Evolutionary conservation across 2,888 invertebrate genomes (phyloP), one percentile per base, ranked within the genome.

Genomic region (Euspilapteryx auroguttella): DNA sequence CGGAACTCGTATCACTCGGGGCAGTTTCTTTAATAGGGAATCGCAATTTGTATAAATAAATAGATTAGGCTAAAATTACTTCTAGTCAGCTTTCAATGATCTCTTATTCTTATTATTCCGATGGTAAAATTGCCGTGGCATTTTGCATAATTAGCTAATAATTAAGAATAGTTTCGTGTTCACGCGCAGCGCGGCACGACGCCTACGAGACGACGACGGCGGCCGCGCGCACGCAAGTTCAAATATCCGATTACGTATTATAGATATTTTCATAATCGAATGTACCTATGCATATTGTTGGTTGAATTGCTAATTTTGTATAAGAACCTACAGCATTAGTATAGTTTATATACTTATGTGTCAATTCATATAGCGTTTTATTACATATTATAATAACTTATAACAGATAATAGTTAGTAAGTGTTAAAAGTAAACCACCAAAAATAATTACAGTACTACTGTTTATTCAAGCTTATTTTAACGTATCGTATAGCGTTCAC

Each of bases 261-360:
- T 63, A 65, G 65, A 64, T 68, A 66, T 68, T 65, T 69, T 65
- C 61, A 61, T 68, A 66, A 65, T 68, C 65, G 61, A 73, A 71
- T 68, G 63, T 59, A n/a, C n/a, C n/a, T n/a, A 58, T 54, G 66
- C 68, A 58, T 71, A 66, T 56, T 66, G 65, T 71, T 71, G 56
- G 58, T 62, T 64, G 62, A 55, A 71, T 71, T 66, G 71, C 73
- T 62, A 65, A 65, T 71, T 69, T 69, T 71, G 62, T 75, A 73
- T 69, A 69, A 55, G 61, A n/a, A n/a, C n/a, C n/a, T 68, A 73
- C 75, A 75, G 73, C 63, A 73, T 61, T 77, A 75, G 77, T 73
- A 76, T 76, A 77, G 76, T 76, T 69, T 69, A 76, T 75, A 76
- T 77, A 76, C 77, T 77, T 77, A 75, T 76, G 77, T 77, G 77